Conservation (phyloP, 2,888 invertebrate genomes). For the Acanthosepion lycidas region DNA sequence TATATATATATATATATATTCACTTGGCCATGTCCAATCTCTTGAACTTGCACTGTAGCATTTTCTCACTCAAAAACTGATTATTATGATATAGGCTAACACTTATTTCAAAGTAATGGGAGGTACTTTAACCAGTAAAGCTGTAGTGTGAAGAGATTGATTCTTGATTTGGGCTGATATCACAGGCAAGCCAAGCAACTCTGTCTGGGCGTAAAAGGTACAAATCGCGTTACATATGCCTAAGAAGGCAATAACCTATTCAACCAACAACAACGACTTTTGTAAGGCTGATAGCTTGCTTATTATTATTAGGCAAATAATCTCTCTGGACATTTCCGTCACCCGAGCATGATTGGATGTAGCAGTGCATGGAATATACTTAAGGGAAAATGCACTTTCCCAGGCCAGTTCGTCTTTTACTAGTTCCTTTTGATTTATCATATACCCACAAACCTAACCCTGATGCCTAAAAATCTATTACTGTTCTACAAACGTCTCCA, state of each 20-base stretch:
- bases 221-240: neutral
- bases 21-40: neutral
- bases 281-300: neutral
- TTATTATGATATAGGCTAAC: neutral
- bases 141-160: neutral
- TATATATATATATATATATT: neutral
- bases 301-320: conserved; percentile 33
- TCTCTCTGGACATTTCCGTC: conserved; percentile 2
- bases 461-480: conserved; percentile 6
- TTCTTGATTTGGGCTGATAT: conserved; percentile 9
- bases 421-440: conserved; percentile 22
- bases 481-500: neutral
- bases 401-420: neutral
- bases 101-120: conserved; percentile 22
- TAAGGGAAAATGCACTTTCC: conserved; percentile 5
- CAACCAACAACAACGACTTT: neutral
- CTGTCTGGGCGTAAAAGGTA: conserved; percentile 33
- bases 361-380: conserved; percentile 33
- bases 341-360: conserved; percentile 33
- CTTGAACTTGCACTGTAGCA: neutral
- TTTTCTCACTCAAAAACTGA: neutral
- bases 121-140: conserved; percentile 6
- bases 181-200: neutral
- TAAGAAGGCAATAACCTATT: conserved; percentile 33
- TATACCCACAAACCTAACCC: neutral